These are phyloP conservation scores for Dicentrarchus labrax DNA, from an alignment of 2,113 vertebrate species.

Conservation along the genomic window DNA sequence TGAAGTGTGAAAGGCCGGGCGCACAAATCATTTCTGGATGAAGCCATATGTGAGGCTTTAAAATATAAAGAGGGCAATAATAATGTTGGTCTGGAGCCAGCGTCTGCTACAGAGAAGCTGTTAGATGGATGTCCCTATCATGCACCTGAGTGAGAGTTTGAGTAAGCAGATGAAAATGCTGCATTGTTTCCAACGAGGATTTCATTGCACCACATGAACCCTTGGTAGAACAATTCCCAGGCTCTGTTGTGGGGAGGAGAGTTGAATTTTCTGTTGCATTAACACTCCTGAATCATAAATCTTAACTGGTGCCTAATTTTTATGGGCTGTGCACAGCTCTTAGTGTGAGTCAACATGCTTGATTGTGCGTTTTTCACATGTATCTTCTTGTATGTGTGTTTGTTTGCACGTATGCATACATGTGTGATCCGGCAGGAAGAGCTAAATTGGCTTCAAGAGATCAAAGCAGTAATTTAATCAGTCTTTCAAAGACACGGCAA, in stretches of 20 bases:
- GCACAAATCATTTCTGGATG: conserved; percentile 55
- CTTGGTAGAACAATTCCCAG: neutral
- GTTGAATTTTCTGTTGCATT: neutral
- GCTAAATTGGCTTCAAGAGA: conserved; percentile 59
- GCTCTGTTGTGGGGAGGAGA: neutral
- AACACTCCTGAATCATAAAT: conserved; percentile 20
- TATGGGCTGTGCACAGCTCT: neutral
- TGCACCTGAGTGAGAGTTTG: conserved; percentile 20
- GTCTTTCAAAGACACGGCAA: conserved; percentile 47
- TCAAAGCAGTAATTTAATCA: conserved; percentile 74
- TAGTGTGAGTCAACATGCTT: neutral
- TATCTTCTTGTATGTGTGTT: conserved; percentile 11
- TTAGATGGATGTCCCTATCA: conserved; percentile 49
- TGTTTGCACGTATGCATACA: conserved; percentile 23
- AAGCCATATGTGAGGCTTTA: conserved; percentile 55
- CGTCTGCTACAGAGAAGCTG: conserved; percentile 3
- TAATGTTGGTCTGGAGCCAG: conserved; percentile 52
- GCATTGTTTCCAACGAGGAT: conserved; percentile 30
- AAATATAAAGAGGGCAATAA: conserved; percentile 46
- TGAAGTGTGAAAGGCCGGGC: conserved; percentile 44
- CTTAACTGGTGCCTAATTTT: neutral
- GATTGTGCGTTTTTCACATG: conserved; percentile 17
- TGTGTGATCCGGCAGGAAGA: conserved; percentile 30
- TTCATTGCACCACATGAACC: conserved; percentile 15
- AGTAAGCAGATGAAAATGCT: conserved; percentile 33